These are phyloP conservation scores for Tachystola acroxantha DNA, from an alignment of 2,888 invertebrate genomes.

Conservation along the genomic window DNA sequence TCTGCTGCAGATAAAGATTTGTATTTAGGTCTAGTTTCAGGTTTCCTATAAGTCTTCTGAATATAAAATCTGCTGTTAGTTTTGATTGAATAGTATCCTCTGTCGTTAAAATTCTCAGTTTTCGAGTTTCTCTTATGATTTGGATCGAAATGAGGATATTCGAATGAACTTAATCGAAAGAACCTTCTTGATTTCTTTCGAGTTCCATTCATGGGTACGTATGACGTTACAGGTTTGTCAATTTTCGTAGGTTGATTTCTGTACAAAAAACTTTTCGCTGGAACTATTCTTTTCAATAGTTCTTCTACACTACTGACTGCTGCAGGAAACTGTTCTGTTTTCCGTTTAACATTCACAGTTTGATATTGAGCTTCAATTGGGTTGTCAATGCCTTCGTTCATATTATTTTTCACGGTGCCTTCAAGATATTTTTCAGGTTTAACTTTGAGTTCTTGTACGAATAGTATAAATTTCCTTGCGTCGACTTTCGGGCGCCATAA, in stretches of 20 bases:
- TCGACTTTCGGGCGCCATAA: slow-evolving; percentile 57
- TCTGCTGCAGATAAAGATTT: slow-evolving; percentile 49
- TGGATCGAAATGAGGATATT: slow-evolving; percentile 59
- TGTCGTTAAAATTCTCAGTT: slow-evolving; percentile 45
- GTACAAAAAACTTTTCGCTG: slow-evolving; percentile 68
- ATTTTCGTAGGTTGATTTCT: slow-evolving; percentile 42
- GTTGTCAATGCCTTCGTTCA: slow-evolving; percentile 17
- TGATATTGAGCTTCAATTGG: slow-evolving; percentile 53
- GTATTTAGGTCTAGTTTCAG: slow-evolving; percentile 50
- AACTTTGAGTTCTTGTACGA: slow-evolving; percentile 48
- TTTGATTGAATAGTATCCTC: slow-evolving; percentile 65
- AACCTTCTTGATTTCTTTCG: slow-evolving; percentile 45
- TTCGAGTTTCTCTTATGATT: slow-evolving; percentile 43
- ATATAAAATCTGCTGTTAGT: slow-evolving; percentile 45
- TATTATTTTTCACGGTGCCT: slow-evolving; percentile 18
- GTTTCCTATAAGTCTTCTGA: slow-evolving; percentile 40
- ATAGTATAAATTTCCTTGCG: slow-evolving; percentile 50
- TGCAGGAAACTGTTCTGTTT: slow-evolving; percentile 23
- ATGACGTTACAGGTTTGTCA: slow-evolving; percentile 47
- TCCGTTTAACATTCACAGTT: slow-evolving; percentile 42
- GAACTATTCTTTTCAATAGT: slow-evolving; percentile 53
- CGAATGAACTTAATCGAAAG: slow-evolving; percentile 60
- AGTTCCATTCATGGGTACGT: slow-evolving; percentile 59
- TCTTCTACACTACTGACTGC: slow-evolving; percentile 48
- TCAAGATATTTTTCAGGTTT: slow-evolving; percentile 48